Conservation (phyloP, 2,797 vertebrate species). For the Hemitrygon akajei region DNA sequence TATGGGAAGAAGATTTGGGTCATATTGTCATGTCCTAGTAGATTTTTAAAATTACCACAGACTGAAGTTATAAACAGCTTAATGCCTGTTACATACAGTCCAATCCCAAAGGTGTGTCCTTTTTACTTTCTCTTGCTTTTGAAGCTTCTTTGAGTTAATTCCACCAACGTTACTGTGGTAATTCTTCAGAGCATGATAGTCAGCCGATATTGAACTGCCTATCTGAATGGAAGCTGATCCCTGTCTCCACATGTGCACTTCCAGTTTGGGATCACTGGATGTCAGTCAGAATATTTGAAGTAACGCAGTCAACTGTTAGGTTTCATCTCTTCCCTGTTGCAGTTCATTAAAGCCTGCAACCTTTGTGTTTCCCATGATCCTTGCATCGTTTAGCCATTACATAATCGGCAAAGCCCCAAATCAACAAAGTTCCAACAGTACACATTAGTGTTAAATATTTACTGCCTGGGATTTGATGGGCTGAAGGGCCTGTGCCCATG, state of each 20-base stretch:
- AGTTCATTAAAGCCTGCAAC: background rate
- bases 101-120: background rate
- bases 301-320: background rate
- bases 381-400: background rate
- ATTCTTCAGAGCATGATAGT: background rate
- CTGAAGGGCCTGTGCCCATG: too few species aligned
- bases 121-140: background rate
- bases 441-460: too few species aligned
- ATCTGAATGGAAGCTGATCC: background rate
- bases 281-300: background rate
- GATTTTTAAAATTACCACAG: background rate
- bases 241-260: background rate
- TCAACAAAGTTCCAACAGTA: background rate
- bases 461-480: too few species aligned
- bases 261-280: background rate
- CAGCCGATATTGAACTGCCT: background rate
- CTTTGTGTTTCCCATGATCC: background rate
- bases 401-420: background rate
- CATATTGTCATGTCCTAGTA: background rate
- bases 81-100: background rate
- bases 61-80: background rate
- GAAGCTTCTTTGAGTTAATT: background rate
- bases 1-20: background rate
- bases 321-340: background rate
- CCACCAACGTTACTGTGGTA: background rate